Conservation (phyloP, 1,140 invertebrate species). For the Drosophila lini region DNA sequence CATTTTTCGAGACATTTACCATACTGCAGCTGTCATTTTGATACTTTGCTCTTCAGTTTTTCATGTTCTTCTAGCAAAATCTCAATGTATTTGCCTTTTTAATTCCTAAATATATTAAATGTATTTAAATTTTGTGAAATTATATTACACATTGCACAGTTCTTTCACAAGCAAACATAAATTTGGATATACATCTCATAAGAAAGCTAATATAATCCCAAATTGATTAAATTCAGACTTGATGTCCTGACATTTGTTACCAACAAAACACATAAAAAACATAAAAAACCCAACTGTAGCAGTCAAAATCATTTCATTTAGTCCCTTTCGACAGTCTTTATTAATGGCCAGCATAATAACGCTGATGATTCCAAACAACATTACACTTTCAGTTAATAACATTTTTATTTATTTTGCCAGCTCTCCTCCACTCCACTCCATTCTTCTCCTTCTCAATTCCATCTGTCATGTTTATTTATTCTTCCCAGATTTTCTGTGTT, state of each 20-base stretch:
- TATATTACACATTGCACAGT: background rate
- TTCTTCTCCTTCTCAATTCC: constrained; percentile 26
- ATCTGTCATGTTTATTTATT: constrained; percentile 75
- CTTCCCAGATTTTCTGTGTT: constrained; percentile 37
- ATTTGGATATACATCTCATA: background rate
- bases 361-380: constrained; percentile 39
- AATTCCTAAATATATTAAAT: background rate
- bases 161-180: background rate
- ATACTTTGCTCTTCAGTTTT: constrained; percentile 11
- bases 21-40: constrained; percentile 59
- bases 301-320: constrained; percentile 4
- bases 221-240: constrained; percentile 7
- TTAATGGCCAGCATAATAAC: constrained; percentile 44
- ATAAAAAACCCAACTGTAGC: constrained; percentile 2
- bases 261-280: background rate
- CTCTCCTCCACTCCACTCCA: background rate
- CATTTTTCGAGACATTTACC: constrained; percentile 38
- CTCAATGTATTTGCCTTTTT: background rate
- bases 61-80: constrained; percentile 3
- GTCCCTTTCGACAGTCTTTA: constrained; percentile 2
- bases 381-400: constrained; percentile 54
- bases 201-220: background rate
- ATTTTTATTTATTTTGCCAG: constrained; percentile 51
- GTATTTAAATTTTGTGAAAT: background rate
- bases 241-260: background rate